Conservation (phyloP, 2,888 invertebrate genomes). For the Parelbella ahira region DNA sequence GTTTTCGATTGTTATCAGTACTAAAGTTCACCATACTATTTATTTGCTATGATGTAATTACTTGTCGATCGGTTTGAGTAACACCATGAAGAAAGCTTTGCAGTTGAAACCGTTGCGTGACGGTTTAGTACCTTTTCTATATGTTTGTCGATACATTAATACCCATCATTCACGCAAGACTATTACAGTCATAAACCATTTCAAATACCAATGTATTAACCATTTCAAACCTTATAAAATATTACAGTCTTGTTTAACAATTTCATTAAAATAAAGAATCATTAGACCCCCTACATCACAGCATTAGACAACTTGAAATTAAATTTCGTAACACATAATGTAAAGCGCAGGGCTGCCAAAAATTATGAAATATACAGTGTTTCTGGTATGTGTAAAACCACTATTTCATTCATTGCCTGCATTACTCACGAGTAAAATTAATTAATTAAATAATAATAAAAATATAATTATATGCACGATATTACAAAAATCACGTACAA, state of each 20-base stretch:
- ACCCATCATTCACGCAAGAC: conserved; percentile 12
- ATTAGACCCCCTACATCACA: conserved; percentile 22
- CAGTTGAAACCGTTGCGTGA: conserved; percentile 5
- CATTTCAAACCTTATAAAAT: conserved; percentile 6
- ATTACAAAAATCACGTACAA: too few relatives aligned
- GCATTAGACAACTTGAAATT: conserved; percentile 4
- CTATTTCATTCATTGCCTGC: too few relatives aligned
- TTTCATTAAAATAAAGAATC: conserved; percentile 1
- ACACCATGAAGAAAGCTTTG: conserved; percentile 7
- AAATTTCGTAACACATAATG: conserved; percentile 20
- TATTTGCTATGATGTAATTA: conserved; percentile 6
- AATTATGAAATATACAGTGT: conserved; percentile 51
- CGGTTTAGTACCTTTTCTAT: conserved; percentile 1
- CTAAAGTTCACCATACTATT: conserved; percentile 2
- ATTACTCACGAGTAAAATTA: too few relatives aligned
- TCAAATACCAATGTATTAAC: conserved; percentile 7
- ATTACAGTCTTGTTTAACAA: conserved; percentile 4
- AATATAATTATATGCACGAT: too few relatives aligned
- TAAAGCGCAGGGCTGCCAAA: conserved; percentile 72
- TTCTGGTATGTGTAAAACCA: conserved; percentile 39
- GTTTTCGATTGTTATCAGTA: neutral
- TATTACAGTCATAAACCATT: neutral
- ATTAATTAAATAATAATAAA: too few relatives aligned
- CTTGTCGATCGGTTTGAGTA: neutral
- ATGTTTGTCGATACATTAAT: conserved; percentile 6